Evolutionary conservation across 2,797 vertebrate genomes (phyloP).

Genomic region (Coregonus sp.): DNA sequence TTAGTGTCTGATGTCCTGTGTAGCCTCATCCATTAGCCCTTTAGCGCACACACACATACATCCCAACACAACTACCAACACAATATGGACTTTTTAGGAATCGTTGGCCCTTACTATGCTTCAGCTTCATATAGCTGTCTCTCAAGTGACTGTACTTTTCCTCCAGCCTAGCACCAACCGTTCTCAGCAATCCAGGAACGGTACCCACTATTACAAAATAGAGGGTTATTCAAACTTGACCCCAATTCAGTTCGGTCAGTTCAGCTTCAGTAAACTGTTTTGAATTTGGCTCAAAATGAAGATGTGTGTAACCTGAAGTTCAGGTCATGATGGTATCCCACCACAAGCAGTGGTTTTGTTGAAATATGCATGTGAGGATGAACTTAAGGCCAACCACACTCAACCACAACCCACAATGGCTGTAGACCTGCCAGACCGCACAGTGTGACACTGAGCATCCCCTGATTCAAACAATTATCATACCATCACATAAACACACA

Average conservation of each 20-base stretch:
- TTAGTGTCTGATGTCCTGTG: conserved; percentile 5
- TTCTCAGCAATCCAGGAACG: not conserved
- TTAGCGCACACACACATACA: not conserved
- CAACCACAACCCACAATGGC: not conserved
- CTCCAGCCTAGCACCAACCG: not conserved
- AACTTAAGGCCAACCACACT: not conserved
- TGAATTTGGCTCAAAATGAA: not conserved
- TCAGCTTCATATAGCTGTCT: not conserved
- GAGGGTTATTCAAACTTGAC: not conserved
- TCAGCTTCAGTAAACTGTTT: not conserved
- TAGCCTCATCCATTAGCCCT: not conserved
- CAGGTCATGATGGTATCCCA: conserved; percentile 25
- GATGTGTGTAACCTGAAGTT: not conserved
- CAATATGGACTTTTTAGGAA: too few relatives aligned
- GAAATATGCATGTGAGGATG: conserved; percentile 11
- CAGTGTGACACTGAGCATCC: conserved; percentile 3
- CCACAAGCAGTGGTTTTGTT: conserved; percentile 17
- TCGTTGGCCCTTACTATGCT: not conserved
- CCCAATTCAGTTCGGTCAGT: not conserved
- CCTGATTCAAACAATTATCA: conserved; percentile 7
- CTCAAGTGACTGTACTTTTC: not conserved
- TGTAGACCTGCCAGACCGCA: not conserved
- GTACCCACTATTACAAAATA: not conserved
- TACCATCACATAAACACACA: not conserved
- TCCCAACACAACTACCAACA: too few relatives aligned